Base-by-base conservation (phyloP, 2,113 vertebrate species). In the Psammodynastes pulverulentus region DNA sequence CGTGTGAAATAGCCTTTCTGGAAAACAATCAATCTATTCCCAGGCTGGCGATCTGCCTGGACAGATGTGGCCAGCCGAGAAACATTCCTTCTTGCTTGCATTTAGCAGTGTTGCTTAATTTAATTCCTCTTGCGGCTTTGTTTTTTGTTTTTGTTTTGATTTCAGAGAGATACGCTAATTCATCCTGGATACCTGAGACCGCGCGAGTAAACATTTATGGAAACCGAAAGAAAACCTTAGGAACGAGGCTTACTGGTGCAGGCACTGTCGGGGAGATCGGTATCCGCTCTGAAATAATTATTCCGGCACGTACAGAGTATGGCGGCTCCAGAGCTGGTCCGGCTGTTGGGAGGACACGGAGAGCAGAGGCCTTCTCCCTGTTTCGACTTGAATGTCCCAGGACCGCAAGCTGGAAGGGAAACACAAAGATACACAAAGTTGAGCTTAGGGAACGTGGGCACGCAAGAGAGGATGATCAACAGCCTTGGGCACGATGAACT, bases 301-400 rank as follows among this genome's bases (percentile, higher is more conserved):
- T 95, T 99, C 29, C 98, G 97, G 97, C 99, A 99, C 4, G 97
- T 97, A 94, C 99, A 99, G 92, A 98, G 95, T 5, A 94, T 98
- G 45, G 99, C 98, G 1, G 98, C 99, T 24, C 97, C 97, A 0
- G 99, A 98, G 90, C 96, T 98, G 90, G 99, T 98, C 0, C 98
- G 98, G 96, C 99, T 99, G 92, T 99, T 99, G 91, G 98, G 96
- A 13, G 99, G 99, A 86, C 99, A 99, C 9, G 98, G 98, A 13
- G 97, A 94, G 56, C 99, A 99, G 85, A 98, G 97, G 8, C 98
- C 96, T 53, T 99, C 98, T 7, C 99, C 99, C 94, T 99, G 99
- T 96, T 98, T 99, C 1, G 98, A 98, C 95, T 99, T 99, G 96
- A 99, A 99, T 89, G 97, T 98, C 92, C 98, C 99, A 0, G 98